phyloP scores from a whole-genome alignment of 2,888 invertebrate species.

The Spicauda simplicius region DNA sequence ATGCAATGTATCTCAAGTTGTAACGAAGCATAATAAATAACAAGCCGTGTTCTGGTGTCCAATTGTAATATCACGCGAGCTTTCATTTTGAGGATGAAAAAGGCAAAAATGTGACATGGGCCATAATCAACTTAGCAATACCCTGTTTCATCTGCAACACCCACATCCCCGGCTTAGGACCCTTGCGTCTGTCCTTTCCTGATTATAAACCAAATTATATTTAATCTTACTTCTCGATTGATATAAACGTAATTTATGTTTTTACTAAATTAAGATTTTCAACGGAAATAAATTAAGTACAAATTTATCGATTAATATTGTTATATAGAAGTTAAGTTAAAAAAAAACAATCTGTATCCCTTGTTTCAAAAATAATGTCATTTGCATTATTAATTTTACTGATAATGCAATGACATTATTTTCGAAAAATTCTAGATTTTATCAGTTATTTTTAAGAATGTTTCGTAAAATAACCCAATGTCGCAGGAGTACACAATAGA shows the following conservation, averaged over 20 bases:
- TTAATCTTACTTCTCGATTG: not conserved
- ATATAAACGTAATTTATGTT: not conserved
- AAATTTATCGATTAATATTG: no score
- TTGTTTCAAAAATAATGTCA: no score
- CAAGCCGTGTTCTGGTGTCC: not conserved
- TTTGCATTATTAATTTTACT: no score
- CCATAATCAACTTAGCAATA: conserved; percentile 23
- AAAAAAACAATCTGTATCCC: not conserved
- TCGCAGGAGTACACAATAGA: no score
- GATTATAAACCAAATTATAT: not conserved
- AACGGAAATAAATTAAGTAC: not conserved
- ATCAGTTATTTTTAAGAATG: no score
- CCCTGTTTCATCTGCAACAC: conserved; percentile 20
- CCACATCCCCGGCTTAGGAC: conserved; percentile 21
- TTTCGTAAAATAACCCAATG: no score
- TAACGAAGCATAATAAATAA: conserved; percentile 1
- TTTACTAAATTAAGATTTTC: not conserved
- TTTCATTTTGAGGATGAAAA: conserved; percentile 16
- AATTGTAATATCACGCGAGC: conserved; percentile 9
- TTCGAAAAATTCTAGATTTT: no score
- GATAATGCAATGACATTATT: no score
- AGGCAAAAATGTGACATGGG: conserved; percentile 15
- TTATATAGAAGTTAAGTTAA: no score
- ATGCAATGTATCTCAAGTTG: not conserved
- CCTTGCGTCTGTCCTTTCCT: conserved; percentile 10